Evolutionary conservation across 2,888 invertebrate species (phyloP), one percentile per base, ranked within the genome.

Genomic region (Troglohyphantes excavatus): DNA sequence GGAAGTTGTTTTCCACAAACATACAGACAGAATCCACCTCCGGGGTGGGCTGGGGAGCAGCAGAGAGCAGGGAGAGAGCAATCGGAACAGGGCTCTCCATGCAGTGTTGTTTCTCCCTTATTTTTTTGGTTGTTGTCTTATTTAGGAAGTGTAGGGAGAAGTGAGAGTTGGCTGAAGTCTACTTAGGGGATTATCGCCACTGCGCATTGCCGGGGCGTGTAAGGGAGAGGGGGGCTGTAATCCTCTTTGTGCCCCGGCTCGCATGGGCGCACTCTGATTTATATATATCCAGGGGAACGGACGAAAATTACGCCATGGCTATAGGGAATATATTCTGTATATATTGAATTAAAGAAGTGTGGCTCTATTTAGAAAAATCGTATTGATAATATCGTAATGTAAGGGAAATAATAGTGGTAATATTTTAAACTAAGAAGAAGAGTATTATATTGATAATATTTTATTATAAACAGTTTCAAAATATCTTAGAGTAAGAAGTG

Each of bases 1-100:
- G 85, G 82, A 89, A 82, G 88, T 76, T 89, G 82, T 89, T 89
- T 82, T 75, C 88, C 82, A 63, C 88, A 82, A 70, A 82, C 76
- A 89, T 67, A 81, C 67, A 79, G 67, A 65, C 61, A 72, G 43
- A 87, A 81, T 79, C 78, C 86, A 59, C 68, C 68, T 53, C 27
- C 9, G 9, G 68, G 39, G 65, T 43, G 65, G 78, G 43, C 2
- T 46, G 53, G 23, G 7, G 53, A 19, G 21, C 17, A n/a, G 53
- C 19, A 53, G 17, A 7, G 59, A 19, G 29, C 21, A 78, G 26
- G 65, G 78, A 43, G 65, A 43, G 53, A 68, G 79, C 68, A 81
- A 81, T 79, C 79, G 73, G 73, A 46, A 72, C 59, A 29, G 23
- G 21, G 33, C 61, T 26, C 78, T 78, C 78, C 46, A 78, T 83